Conservation (phyloP, 2,888 invertebrate genomes). For the Cremastobaeus sp. region DNA sequence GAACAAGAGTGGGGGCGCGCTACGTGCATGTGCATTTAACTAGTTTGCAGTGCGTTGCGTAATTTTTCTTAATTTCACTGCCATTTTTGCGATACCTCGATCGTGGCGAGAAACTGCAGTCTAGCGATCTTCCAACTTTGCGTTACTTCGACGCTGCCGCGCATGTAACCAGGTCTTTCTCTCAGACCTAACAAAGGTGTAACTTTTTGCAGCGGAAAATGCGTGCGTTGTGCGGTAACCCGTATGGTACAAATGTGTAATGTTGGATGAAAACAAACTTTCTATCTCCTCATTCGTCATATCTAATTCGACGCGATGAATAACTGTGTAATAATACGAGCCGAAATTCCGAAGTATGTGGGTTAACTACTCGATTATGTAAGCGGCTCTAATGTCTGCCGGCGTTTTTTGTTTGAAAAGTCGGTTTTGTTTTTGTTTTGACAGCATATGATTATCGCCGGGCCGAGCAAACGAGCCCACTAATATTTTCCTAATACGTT, state of each 20-base stretch:
- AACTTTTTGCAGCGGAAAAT: too few species aligned
- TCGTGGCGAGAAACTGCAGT: slow-evolving; percentile 1
- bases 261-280: neutral
- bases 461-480: slow-evolving; percentile 11
- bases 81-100: slow-evolving; percentile 3
- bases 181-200: too few species aligned
- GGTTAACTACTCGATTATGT: slow-evolving; percentile 36
- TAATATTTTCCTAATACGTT: slow-evolving; percentile 30
- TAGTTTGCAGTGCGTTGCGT: slow-evolving; percentile 18
- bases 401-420: slow-evolving; percentile 22
- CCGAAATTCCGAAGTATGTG: slow-evolving; percentile 23
- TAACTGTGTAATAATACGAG: slow-evolving; percentile 15
- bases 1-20: slow-evolving; percentile 47
- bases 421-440: slow-evolving; percentile 43
- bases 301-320: neutral
- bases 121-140: too few species aligned
- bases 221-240: too few species aligned
- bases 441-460: slow-evolving; percentile 26
- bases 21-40: slow-evolving; percentile 44
- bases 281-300: neutral
- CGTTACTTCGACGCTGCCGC: too few species aligned
- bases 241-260: neutral
- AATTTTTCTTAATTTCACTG: slow-evolving; percentile 34
- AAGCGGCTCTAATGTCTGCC: slow-evolving; percentile 28
- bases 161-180: too few species aligned